These are phyloP conservation scores for Atta colombica DNA, from an alignment of 1,140 invertebrate species.

Conservation along the genomic window DNA sequence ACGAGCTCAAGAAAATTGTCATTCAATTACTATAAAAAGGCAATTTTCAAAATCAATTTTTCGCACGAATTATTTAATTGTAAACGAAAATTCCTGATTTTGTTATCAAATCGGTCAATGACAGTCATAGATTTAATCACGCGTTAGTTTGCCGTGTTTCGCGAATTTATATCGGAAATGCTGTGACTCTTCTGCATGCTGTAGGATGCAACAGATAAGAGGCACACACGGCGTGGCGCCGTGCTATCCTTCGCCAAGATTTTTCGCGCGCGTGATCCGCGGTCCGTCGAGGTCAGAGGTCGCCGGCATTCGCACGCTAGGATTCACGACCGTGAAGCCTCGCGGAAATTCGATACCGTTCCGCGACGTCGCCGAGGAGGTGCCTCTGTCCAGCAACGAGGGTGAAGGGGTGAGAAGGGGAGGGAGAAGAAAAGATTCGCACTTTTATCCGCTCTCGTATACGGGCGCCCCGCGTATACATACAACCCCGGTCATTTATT, in stretches of 20 bases:
- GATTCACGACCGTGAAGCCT: conserved; percentile 35
- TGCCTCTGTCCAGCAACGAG: conserved; percentile 45
- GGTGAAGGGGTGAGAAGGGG: neutral
- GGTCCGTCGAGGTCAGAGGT: conserved; percentile 60
- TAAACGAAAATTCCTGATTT: neutral
- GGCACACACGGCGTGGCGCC: conserved; percentile 38
- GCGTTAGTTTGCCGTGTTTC: neutral
- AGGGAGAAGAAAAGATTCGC: conserved; percentile 25
- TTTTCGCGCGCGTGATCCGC: conserved; percentile 43
- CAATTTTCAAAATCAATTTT: neutral
- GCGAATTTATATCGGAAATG: conserved; percentile 23
- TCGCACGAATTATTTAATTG: neutral
- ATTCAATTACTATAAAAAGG: neutral
- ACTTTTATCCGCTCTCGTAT: conserved; percentile 57
- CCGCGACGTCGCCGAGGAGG: conserved; percentile 46
- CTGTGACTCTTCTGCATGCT: conserved; percentile 16
- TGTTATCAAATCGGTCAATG: neutral
- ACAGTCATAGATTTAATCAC: neutral
- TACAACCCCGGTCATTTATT: conserved; percentile 69
- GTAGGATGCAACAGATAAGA: conserved; percentile 31
- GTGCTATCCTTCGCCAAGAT: conserved; percentile 39
- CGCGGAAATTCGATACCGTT: conserved; percentile 72
- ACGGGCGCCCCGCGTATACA: conserved; percentile 54
- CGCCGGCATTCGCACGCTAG: conserved; percentile 60
- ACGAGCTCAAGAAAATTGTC: neutral